Conservation (phyloP, 2,797 vertebrate species). For the Periparus ater region DNA sequence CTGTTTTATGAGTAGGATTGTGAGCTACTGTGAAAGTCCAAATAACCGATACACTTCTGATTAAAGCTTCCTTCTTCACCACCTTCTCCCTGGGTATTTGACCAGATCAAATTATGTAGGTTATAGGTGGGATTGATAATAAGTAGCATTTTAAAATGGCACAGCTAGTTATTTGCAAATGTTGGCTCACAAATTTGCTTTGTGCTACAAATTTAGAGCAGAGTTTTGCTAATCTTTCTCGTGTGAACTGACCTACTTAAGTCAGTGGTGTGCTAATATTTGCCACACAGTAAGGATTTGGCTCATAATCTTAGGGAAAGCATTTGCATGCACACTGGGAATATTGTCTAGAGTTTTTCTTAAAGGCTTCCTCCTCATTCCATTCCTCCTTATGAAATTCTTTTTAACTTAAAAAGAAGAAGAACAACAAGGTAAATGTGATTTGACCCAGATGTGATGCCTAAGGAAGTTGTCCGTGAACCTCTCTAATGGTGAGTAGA, state of each 20-base stretch:
- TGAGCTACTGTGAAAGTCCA: not conserved
- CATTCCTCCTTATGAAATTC: not conserved
- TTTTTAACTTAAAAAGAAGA: not conserved
- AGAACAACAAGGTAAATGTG: not conserved
- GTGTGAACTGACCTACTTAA: slow-evolving; percentile 55
- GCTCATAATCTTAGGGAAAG: slow-evolving; percentile 24
- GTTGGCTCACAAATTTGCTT: not conserved
- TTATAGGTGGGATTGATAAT: not conserved
- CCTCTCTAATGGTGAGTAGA: not conserved
- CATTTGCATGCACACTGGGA: slow-evolving; percentile 37
- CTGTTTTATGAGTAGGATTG: not conserved
- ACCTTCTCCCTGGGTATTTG: not conserved
- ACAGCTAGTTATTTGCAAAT: not conserved
- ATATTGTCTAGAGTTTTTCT: slow-evolving; percentile 17
- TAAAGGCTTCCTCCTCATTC: slow-evolving; percentile 20
- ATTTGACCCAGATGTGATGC: not conserved
- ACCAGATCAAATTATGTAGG: not conserved
- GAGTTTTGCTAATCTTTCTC: slow-evolving; percentile 55
- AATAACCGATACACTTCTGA: not conserved
- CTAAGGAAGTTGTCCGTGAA: not conserved
- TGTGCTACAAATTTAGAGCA: slow-evolving; percentile 3
- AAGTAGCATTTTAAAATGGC: not conserved
- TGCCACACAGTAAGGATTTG: slow-evolving; percentile 42
- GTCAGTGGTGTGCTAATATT: slow-evolving; percentile 34
- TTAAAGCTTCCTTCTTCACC: not conserved